Evolutionary conservation across 2,797 vertebrate genomes (phyloP), one percentile per base, ranked within the genome.

Genomic region (Scolopax bukidnonensis): DNA sequence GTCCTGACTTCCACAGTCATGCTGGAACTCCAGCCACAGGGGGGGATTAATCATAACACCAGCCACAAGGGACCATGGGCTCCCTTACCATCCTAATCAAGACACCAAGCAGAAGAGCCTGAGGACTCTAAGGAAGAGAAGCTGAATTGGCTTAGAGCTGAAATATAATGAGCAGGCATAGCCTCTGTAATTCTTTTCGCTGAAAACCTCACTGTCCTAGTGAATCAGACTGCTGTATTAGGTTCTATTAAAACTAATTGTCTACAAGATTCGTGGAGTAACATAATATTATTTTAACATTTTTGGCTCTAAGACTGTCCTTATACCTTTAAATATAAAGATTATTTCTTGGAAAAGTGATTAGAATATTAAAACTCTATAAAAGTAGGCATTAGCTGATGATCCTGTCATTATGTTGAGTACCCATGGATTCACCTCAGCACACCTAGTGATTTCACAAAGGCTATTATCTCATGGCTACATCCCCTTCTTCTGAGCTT

Each of bases 321-420:
- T 97, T 96, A 97, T 95, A 97, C 90, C 90, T 97, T 96, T 96
- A 96, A 96, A 84, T 93, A 77, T 95, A 95, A 96, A 97, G 97
- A 97, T 97, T 92, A 97, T 97, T 98, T 98, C 97, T 97, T 97
- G 97, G 97, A 97, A 98, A 98, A 97, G 96, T 95, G 97, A 98
- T 98, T 97, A 98, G 96, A 94, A 82, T 90, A 93, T 97, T 96
- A 97, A 97, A 93, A 95, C 95, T 83, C 95, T 93, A 95, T 95
- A 96, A 96, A 97, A 97, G 94, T 73, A 97, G 95, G 94, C 97
- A 97, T 96, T 97, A 73, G 87, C 97, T 96, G 96, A 96, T 95
- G 96, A 95, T 93, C 83, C 38, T 89, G 95, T 97, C 97, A 95
- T 98, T 97, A 97, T 95, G 96, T 85, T 75, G 96, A 97, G 95